A percentile compares a stretch with the other conserved stretches of the same genome.
Evolutionary conservation across 2,888 invertebrate species (phyloP).

Genomic region (Trissolcus japonicus): DNA sequence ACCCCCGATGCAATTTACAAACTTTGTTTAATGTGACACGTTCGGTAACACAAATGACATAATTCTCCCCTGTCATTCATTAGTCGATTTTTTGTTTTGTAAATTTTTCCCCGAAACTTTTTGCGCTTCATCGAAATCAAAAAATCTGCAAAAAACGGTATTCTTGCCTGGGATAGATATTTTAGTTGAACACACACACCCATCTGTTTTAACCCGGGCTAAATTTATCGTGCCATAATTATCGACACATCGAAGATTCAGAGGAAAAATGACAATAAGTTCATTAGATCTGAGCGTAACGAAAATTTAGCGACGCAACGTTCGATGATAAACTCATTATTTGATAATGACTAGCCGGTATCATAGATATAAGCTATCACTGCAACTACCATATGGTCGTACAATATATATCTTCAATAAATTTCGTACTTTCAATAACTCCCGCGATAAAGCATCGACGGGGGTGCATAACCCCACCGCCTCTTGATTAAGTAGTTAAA

Average conservation of each 20-base stretch:
- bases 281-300: conserved; percentile 36
- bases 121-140: too few species aligned
- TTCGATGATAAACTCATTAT: conserved; percentile 56
- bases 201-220: too few species aligned
- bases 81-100: neutral
- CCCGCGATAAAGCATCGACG: conserved; percentile 39
- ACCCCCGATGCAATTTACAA: conserved; percentile 48
- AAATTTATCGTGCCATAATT: conserved; percentile 18
- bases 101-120: too few species aligned
- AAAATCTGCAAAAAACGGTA: too few species aligned
- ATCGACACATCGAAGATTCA: conserved; percentile 10
- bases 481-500: conserved; percentile 56
- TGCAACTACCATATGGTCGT: conserved; percentile 51
- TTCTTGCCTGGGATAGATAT: too few species aligned
- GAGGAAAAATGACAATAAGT: conserved; percentile 39
- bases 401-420: conserved; percentile 58
- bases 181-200: too few species aligned
- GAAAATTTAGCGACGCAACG: conserved; percentile 37
- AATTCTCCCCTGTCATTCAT: conserved; percentile 49
- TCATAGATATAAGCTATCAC: conserved; percentile 48
- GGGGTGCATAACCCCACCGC: conserved; percentile 14
- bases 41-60: conserved; percentile 50
- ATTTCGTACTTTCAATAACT: conserved; percentile 59
- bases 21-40: conserved; percentile 53
- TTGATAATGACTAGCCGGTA: conserved; percentile 49